Conservation (phyloP, 1,140 invertebrate species). For the Drosophila bocqueti region DNA sequence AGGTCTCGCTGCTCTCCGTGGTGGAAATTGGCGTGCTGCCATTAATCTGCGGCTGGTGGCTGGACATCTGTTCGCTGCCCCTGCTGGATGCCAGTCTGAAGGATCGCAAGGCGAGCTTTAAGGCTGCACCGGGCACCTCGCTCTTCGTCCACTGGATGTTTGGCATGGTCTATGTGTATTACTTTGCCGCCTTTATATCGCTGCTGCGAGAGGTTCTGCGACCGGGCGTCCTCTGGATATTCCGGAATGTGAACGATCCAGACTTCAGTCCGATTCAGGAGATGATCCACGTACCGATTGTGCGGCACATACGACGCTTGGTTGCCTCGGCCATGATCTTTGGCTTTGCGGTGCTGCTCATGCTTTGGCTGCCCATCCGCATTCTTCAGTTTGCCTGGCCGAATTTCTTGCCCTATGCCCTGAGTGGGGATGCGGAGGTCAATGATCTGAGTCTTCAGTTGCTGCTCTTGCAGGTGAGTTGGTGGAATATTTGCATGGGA, state of each 20-base stretch:
- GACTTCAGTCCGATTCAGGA: slow-evolving; percentile 99
- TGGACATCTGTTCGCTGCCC: slow-evolving; percentile 98
- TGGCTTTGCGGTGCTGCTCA: slow-evolving; percentile 97
- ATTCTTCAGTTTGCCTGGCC: slow-evolving; percentile 94
- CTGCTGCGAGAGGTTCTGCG: slow-evolving; percentile 95
- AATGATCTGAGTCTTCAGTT: slow-evolving; percentile 97
- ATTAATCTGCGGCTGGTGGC: slow-evolving; percentile 99
- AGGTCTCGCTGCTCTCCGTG: slow-evolving; percentile 96
- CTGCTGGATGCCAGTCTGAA: slow-evolving; percentile 97
- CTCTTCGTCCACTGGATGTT: slow-evolving; percentile 99
- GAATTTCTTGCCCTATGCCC: slow-evolving; percentile 96
- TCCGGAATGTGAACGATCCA: slow-evolving; percentile 98
- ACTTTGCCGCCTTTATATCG: slow-evolving; percentile 98
- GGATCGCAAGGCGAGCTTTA: slow-evolving; percentile 94
- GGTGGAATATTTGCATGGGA: too few relatives aligned
- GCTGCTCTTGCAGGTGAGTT: slow-evolving; percentile 92
- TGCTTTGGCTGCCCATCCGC: slow-evolving; percentile 97
- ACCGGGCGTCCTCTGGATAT: slow-evolving; percentile 98
- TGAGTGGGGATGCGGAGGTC: slow-evolving; percentile 93
- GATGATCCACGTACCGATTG: slow-evolving; percentile 99
- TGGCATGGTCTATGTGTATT: slow-evolving; percentile 99
- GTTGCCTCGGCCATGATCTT: slow-evolving; percentile 98
- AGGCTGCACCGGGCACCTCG: slow-evolving; percentile 95
- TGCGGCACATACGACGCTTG: slow-evolving; percentile 95
- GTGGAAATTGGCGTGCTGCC: slow-evolving; percentile 99